These are phyloP conservation scores for Chloroceryle inda DNA, from an alignment of 2,797 vertebrate species.

Conservation along the genomic window DNA sequence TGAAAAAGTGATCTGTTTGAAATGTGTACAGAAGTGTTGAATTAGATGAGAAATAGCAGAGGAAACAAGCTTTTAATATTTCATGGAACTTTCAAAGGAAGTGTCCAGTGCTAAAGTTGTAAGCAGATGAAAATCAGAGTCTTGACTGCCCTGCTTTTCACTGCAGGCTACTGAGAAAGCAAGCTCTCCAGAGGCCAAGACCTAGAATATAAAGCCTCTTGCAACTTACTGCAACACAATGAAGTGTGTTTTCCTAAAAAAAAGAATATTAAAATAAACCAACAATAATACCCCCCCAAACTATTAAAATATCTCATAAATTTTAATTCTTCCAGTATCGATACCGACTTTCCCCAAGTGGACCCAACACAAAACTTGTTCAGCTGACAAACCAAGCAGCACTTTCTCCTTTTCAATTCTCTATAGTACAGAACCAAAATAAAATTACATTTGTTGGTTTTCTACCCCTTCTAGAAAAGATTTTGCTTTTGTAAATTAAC, in stretches of 20 bases:
- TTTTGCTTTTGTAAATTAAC: not conserved
- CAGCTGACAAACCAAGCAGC: not conserved
- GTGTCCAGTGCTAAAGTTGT: not conserved
- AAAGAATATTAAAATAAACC: not conserved
- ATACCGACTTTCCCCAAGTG: not conserved
- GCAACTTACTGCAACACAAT: not conserved
- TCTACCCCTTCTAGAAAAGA: not conserved
- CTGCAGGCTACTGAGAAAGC: not conserved
- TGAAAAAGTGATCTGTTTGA: not conserved
- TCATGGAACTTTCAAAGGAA: constrained; percentile 8
- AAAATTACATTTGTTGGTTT: not conserved
- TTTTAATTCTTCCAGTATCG: not conserved
- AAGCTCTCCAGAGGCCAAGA: not conserved
- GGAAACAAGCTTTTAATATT: constrained; percentile 21
- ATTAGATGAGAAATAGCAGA: not conserved
- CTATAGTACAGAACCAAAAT: not conserved
- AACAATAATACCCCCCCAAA: no score
- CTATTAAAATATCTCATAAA: not conserved
- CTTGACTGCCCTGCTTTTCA: not conserved
- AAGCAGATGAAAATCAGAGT: constrained; percentile 3
- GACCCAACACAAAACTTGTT: not conserved
- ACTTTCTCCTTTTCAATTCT: not conserved
- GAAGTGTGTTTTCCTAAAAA: not conserved
- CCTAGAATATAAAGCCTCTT: not conserved
- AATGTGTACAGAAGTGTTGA: not conserved